phyloP scores from a whole-genome alignment of 2,797 vertebrate genomes.

The Staurois parvus region DNA sequence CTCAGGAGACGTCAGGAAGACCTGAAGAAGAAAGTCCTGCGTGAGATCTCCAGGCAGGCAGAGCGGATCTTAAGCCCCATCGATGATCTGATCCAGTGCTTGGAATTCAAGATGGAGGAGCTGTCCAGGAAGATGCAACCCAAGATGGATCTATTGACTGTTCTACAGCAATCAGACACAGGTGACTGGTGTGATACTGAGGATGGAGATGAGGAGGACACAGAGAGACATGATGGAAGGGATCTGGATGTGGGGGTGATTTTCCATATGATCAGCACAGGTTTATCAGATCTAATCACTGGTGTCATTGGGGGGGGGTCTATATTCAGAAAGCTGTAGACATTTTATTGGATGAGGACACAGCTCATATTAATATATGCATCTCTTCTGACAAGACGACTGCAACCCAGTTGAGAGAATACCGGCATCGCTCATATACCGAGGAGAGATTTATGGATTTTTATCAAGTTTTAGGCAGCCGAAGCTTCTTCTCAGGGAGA shows the following conservation, averaged over 20 bases:
- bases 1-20: too few species aligned
- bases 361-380: too few species aligned
- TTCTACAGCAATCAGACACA: conserved; percentile 17
- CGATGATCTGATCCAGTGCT: neutral
- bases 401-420: too few species aligned
- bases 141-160: neutral
- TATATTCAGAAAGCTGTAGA: neutral
- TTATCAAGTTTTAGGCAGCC: too few species aligned
- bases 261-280: too few species aligned
- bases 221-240: neutral
- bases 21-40: too few species aligned
- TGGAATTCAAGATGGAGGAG: neutral
- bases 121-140: neutral
- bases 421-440: neutral
- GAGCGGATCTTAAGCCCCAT: neutral
- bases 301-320: neutral
- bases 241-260: conserved; percentile 8
- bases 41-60: too few species aligned
- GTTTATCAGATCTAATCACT: neutral
- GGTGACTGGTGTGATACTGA: too few species aligned
- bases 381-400: too few species aligned
- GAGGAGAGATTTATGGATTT: neutral
- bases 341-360: neutral
- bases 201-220: too few species aligned
- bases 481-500: too few species aligned